Evolutionary conservation across 1,140 invertebrate species (phyloP).

Genomic region (Penaeus vannamei): DNA sequence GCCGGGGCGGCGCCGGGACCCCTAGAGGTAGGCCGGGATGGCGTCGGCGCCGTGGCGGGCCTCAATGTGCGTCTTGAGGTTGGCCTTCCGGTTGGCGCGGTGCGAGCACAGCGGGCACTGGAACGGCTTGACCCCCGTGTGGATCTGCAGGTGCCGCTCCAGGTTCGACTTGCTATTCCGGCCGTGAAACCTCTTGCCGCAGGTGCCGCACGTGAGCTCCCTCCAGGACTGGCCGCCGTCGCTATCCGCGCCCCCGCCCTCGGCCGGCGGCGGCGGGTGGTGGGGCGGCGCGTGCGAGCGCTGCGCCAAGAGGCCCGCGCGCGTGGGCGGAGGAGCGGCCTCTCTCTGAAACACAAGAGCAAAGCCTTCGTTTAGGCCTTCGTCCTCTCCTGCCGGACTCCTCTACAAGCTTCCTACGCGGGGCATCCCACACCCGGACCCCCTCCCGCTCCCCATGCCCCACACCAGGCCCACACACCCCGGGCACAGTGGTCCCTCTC

Average conservation of each 20-base stretch:
- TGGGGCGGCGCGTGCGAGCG: conserved; percentile 22
- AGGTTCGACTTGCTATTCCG: conserved; percentile 68
- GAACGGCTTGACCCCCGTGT: conserved; percentile 68
- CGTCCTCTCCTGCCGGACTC: conserved; percentile 43
- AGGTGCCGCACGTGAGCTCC: conserved; percentile 68
- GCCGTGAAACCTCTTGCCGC: conserved; percentile 69
- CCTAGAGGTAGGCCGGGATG: conserved; percentile 39
- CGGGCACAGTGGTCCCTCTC: neutral
- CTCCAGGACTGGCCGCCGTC: conserved; percentile 37
- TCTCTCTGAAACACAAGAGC: conserved; percentile 65
- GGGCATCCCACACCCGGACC: neutral
- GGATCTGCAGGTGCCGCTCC: conserved; percentile 69
- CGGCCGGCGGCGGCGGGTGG: neutral
- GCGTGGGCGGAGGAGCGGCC: conserved; percentile 40
- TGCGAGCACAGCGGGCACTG: conserved; percentile 73
- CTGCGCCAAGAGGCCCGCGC: conserved; percentile 36
- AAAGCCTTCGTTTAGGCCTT: conserved; percentile 60
- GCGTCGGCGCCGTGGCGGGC: conserved; percentile 50
- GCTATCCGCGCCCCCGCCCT: conserved; percentile 15
- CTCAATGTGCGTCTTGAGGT: conserved; percentile 63
- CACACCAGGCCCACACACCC: neutral
- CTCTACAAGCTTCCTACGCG: neutral
- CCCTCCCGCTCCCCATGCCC: neutral
- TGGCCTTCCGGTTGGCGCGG: conserved; percentile 64
- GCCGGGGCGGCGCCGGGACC: conserved; percentile 25